phyloP scores from a whole-genome alignment of 2,888 invertebrate species.

The Embidobia sp. region DNA sequence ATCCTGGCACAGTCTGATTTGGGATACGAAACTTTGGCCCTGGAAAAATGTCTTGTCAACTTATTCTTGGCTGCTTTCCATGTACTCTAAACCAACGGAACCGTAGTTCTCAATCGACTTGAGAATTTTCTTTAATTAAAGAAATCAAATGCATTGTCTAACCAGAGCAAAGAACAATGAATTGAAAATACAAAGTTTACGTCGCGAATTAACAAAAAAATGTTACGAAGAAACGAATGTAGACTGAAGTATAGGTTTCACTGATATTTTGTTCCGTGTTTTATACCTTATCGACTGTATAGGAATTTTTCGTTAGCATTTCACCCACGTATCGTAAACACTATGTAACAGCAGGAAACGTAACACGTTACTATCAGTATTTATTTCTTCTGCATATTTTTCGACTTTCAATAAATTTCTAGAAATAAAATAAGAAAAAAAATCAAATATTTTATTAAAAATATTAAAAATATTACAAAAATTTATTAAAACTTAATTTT shows the following conservation, averaged over 20 bases:
- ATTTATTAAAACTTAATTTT: no score
- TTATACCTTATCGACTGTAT: neutral
- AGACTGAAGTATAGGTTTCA: no score
- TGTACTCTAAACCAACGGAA: slow-evolving; percentile 41
- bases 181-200: no score
- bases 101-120: slow-evolving; percentile 37
- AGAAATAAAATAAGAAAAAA: no score
- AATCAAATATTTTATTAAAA: no score
- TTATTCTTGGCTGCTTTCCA: slow-evolving; percentile 70
- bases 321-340: slow-evolving; percentile 21
- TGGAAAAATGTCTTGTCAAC: slow-evolving; percentile 67
- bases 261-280: slow-evolving; percentile 1
- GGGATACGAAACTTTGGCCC: slow-evolving; percentile 49
- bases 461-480: no score
- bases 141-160: no score
- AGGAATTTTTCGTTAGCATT: slow-evolving; percentile 15
- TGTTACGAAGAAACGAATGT: neutral
- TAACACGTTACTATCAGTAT: neutral
- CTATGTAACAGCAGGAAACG: slow-evolving; percentile 6
- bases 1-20: slow-evolving; percentile 59
- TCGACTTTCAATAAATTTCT: no score
- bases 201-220: no score
- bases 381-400: slow-evolving; percentile 6
- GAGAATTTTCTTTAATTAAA: slow-evolving; percentile 33
- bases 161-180: no score